Conservation (phyloP, 2,888 invertebrate species). For the Brenthis ino region DNA sequence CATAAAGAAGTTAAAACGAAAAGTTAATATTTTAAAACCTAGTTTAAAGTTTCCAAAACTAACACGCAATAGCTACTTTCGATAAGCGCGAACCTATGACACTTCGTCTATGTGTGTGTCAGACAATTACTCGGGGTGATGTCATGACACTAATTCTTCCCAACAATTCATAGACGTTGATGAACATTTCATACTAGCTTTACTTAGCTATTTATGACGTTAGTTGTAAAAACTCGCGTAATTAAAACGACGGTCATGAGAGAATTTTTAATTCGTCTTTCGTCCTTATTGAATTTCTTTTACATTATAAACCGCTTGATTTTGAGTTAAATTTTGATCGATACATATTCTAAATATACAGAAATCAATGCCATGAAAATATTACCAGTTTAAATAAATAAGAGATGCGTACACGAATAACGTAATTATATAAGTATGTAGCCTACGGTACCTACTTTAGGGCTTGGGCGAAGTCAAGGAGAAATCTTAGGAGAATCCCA, state of each 20-base stretch:
- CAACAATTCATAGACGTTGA: conserved; percentile 40
- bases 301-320: too few species aligned
- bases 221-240: not conserved
- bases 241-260: not conserved
- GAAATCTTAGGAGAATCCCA: too few species aligned
- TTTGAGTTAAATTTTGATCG: too few species aligned
- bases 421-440: too few species aligned
- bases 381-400: too few species aligned
- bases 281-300: too few species aligned
- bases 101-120: conserved; percentile 44
- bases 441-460: too few species aligned
- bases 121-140: conserved; percentile 47
- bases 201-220: conserved; percentile 6
- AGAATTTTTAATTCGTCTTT: not conserved
- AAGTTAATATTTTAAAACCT: not conserved
- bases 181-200: conserved; percentile 18
- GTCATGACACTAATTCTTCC: conserved; percentile 56
- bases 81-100: conserved; percentile 31
- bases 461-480: too few species aligned
- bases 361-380: too few species aligned
- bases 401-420: too few species aligned
- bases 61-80: conserved; percentile 19
- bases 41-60: conserved; percentile 2
- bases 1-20: not conserved
- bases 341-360: too few species aligned